phyloP scores from a whole-genome alignment of 2,797 vertebrate species.

The Enteromius treurensis region DNA sequence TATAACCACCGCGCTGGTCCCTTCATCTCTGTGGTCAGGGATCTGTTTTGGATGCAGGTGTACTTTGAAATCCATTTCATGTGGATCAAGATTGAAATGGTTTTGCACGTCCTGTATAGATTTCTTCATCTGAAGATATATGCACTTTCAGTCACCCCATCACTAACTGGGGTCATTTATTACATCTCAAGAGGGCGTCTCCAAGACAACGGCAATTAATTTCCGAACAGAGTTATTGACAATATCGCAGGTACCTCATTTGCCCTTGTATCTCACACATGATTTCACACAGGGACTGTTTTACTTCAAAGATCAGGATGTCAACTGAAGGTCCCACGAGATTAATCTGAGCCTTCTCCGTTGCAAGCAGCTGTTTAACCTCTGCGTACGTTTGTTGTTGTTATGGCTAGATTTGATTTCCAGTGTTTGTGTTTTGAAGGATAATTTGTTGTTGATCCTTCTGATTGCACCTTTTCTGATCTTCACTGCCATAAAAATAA shows the following conservation, averaged over 20 bases:
- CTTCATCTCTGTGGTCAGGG: slow-evolving; percentile 34
- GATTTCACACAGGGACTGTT: not conserved
- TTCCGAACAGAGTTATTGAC: slow-evolving; percentile 48
- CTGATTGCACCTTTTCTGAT: slow-evolving; percentile 4
- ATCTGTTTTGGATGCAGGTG: slow-evolving; percentile 21
- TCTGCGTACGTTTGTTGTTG: slow-evolving; percentile 2
- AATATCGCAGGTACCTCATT: slow-evolving; percentile 12
- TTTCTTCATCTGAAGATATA: slow-evolving; percentile 7
- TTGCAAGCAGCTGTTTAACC: slow-evolving; percentile 6
- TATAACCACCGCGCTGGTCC: slow-evolving; percentile 24
- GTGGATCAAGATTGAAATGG: slow-evolving; percentile 1
- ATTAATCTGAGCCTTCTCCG: slow-evolving; percentile 10
- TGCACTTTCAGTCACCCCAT: not conserved
- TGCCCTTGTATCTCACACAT: slow-evolving; percentile 8
- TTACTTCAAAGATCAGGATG: slow-evolving; percentile 5
- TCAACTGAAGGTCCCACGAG: not conserved
- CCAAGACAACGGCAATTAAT: slow-evolving; percentile 47
- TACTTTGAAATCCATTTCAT: slow-evolving; percentile 39
- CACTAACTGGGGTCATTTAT: not conserved
- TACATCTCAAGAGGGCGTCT: slow-evolving; percentile 36
- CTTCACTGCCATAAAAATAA: slow-evolving; percentile 10
- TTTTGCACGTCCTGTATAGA: not conserved
- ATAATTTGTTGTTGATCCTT: slow-evolving; percentile 19
- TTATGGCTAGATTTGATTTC: slow-evolving; percentile 26
- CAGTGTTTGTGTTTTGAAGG: slow-evolving; percentile 9